Conservation (phyloP, 2,113 vertebrate species). For the Ascaphus truei region DNA sequence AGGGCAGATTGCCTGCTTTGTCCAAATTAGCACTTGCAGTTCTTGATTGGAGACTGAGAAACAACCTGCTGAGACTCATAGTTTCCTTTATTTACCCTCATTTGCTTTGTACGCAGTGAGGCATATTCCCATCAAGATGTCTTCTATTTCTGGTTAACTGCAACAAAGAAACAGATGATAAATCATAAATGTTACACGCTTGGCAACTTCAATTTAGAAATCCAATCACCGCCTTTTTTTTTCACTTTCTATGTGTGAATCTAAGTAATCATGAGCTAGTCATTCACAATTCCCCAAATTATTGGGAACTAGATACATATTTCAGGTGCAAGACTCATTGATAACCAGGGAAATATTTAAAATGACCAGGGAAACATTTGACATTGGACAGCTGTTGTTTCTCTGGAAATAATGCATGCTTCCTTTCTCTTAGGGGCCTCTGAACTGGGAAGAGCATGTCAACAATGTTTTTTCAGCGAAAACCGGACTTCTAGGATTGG, state of each 20-base stretch:
- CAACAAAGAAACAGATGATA: slow-evolving; percentile 27
- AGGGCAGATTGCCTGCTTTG: slow-evolving; percentile 32
- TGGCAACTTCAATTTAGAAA: slow-evolving; percentile 20
- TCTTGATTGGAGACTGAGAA: slow-evolving; percentile 7
- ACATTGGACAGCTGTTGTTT: no score
- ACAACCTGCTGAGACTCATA: slow-evolving; percentile 10
- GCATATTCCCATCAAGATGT: slow-evolving; percentile 20
- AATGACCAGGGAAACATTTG: no score
- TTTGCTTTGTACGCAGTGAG: background rate
- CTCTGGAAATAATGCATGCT: no score
- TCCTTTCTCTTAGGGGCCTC: no score
- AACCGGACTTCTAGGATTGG: no score
- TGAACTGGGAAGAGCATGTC: no score
- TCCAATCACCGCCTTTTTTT: background rate
- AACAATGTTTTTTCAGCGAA: no score
- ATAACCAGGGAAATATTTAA: no score
- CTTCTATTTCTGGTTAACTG: slow-evolving; percentile 18
- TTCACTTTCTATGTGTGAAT: background rate
- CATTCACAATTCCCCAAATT: background rate
- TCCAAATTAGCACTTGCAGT: slow-evolving; percentile 15
- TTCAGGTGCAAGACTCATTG: no score
- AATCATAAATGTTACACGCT: slow-evolving; percentile 10
- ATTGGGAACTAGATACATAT: no score
- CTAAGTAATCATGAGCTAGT: background rate
- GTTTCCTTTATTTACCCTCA: slow-evolving; percentile 8